phyloP scores from a whole-genome alignment of 1,140 invertebrate species.

The Hypsibius dujardini region DNA sequence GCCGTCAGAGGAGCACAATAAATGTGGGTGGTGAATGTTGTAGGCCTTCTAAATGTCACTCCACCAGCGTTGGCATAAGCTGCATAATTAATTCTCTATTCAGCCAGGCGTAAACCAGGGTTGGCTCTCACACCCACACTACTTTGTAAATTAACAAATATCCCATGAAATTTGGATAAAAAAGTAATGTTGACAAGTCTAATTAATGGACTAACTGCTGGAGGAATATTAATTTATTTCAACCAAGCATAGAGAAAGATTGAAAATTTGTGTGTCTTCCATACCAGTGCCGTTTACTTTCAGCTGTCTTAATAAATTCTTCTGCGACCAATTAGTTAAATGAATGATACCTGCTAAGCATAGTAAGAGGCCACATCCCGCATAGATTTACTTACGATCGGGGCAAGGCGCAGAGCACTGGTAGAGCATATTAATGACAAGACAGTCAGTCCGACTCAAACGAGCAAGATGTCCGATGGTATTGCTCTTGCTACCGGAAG shows the following conservation, averaged over 20 bases:
- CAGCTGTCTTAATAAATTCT: no score
- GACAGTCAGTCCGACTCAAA: neutral
- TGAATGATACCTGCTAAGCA: no score
- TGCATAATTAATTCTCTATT: neutral
- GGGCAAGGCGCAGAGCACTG: neutral
- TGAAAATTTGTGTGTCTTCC: neutral
- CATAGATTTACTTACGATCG: conserved; percentile 2
- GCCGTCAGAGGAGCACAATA: conserved; percentile 1
- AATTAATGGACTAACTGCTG: no score
- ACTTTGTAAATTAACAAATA: no score
- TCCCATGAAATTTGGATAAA: neutral
- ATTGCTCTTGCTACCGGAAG: neutral
- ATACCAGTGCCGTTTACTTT: no score
- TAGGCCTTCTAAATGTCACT: neutral
- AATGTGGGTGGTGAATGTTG: neutral
- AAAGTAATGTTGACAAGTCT: no score
- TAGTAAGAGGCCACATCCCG: neutral
- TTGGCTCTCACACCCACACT: no score
- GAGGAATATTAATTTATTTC: neutral
- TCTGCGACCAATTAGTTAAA: no score
- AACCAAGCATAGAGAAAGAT: neutral
- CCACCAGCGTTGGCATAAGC: neutral
- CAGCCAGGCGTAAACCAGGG: no score
- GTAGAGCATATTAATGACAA: conserved; percentile 5
- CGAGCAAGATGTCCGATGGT: conserved; percentile 2